A percentile compares a stretch with the other conserved stretches of the same genome.
Evolutionary conservation across 2,888 invertebrate genomes (phyloP).

Genomic region (Frankliniella fusca): DNA sequence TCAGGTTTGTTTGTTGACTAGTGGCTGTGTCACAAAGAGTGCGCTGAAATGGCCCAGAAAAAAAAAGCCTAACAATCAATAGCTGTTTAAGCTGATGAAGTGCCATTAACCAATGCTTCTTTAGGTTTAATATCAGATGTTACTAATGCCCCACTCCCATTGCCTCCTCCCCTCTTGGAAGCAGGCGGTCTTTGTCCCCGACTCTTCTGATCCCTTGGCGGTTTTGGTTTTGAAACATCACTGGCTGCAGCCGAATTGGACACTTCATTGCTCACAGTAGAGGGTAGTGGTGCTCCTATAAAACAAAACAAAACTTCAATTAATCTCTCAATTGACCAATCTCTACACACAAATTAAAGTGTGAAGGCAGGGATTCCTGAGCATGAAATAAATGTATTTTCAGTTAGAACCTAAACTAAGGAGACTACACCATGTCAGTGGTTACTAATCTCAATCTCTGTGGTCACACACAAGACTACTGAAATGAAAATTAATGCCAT

Average conservation of each 20-base stretch:
- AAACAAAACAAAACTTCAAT: not conserved
- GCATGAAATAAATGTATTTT: too few species aligned
- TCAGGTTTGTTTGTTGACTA: not conserved
- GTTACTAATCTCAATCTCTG: too few species aligned
- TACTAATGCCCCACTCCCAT: not conserved
- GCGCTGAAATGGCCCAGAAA: constrained; percentile 7
- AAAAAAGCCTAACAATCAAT: not conserved
- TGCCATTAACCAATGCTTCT: not conserved
- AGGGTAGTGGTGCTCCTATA: not conserved
- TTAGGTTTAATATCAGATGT: not conserved
- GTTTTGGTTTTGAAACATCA: not conserved
- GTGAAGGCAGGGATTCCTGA: too few species aligned
- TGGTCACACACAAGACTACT: too few species aligned
- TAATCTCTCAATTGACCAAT: too few species aligned
- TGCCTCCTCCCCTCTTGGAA: not conserved
- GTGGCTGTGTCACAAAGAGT: constrained; percentile 19
- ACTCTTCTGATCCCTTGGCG: not conserved
- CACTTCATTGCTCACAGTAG: not conserved
- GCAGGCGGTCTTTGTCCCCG: not conserved
- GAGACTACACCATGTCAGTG: too few species aligned
- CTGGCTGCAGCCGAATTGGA: not conserved
- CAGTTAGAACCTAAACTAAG: too few species aligned
- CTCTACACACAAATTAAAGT: too few species aligned
- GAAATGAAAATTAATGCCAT: too few species aligned
- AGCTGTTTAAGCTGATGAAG: not conserved